Base-by-base conservation (phyloP, 1,140 invertebrate species). In the Platorchestia sp. region DNA sequence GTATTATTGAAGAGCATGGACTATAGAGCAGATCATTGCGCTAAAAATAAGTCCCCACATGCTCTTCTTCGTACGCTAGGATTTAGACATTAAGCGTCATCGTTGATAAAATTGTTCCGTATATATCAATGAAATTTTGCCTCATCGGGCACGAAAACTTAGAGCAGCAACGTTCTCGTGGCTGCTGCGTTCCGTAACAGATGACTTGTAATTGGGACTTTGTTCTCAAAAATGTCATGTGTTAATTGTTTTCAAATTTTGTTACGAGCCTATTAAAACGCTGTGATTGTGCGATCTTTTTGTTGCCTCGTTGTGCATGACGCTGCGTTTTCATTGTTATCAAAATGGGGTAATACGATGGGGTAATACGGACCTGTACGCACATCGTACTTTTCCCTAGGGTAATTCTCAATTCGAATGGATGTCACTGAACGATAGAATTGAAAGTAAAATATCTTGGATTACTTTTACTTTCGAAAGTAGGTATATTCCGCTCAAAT, bases 161-260 rank as follows among this genome's bases (percentile, higher is more conserved):
- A 75, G 59, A 75, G 36, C 59, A 75, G 14, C 59, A 75, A 75
- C n/a, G 47, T 51, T 19, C 47, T 19, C 47, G 6, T 19, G 59
- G 36, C 59, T 75, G 59, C 7, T 75, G 59, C 59, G 59, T 75
- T 75, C 10, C 27, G 59, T 75, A 75, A 75, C 7, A 75, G 59
- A 75, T 10, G 59, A 36, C 59, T 75, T 36, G 59, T 36, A 75
- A 75, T 19, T 10, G 27, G 59, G 27, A 75, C 10, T 75, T 75
- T 22, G 59, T 75, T 27, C 27, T 75, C 10, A 36, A 10, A 75
- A 36, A 36, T 75, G 59, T 75, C 59, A 36, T 19, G 59, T 75
- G 59, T 75, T 75, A 27, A 75, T 75, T 75, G 59, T 75, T 75
- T 75, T 75, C 59, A 75, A 75, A 75, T 75, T 75, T 75, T 75